Evolutionary conservation across 2,797 vertebrate species (phyloP).

Genomic region (Argya squamiceps): DNA sequence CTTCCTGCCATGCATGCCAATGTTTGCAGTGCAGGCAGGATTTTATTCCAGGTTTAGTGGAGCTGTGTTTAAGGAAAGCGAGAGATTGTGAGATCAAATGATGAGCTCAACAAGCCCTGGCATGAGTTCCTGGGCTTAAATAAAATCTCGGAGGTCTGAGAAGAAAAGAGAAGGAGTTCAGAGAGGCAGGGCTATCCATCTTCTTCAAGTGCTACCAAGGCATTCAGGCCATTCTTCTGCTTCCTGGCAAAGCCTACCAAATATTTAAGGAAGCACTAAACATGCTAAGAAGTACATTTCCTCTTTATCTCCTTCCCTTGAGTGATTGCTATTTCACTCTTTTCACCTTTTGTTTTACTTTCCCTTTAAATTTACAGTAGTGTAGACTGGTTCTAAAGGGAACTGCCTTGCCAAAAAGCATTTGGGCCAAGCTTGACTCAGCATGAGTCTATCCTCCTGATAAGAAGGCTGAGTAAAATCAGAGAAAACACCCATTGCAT

Average conservation of each 20-base stretch:
- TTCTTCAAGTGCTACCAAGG: neutral
- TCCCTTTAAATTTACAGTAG: neutral
- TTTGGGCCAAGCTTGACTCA: neutral
- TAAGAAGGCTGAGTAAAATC: neutral
- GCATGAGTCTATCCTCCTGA: neutral
- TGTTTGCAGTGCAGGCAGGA: neutral
- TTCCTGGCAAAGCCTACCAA: neutral
- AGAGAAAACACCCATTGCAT: neutral
- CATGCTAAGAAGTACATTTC: neutral
- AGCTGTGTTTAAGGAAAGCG: neutral
- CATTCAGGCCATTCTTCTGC: neutral
- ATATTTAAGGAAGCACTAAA: neutral
- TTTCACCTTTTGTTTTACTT: neutral
- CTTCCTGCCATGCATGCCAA: neutral
- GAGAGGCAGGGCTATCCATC: neutral
- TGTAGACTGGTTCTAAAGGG: neutral
- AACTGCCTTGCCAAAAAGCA: neutral
- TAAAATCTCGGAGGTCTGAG: neutral
- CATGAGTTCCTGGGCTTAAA: neutral
- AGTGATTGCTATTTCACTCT: neutral
- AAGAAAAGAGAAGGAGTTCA: neutral
- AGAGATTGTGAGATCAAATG: neutral
- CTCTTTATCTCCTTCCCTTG: neutral
- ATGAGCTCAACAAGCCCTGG: neutral
- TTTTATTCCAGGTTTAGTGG: neutral